Evolutionary conservation across 2,888 invertebrate genomes (phyloP).

Genomic region (Agrotis clavis): DNA sequence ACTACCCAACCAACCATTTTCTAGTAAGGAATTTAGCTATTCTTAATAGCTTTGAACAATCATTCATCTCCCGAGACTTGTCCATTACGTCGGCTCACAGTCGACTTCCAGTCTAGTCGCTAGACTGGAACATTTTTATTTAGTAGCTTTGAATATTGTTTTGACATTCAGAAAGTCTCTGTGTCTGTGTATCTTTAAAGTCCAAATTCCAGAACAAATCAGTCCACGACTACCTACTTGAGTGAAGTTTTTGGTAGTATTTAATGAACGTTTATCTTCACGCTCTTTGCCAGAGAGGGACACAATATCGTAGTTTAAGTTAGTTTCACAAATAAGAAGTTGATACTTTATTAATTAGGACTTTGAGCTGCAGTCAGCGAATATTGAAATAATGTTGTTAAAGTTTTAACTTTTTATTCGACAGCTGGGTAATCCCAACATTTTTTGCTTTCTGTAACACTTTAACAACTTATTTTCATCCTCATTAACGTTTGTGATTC

Average conservation of each 20-base stretch:
- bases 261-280: slow-evolving; percentile 55
- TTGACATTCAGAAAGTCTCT: background rate
- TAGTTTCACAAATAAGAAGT: slow-evolving; percentile 53
- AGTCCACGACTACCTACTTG: background rate
- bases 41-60: no score
- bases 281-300: slow-evolving; percentile 24
- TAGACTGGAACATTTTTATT: no score
- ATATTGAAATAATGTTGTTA: slow-evolving; percentile 18
- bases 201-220: slow-evolving; percentile 8
- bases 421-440: slow-evolving; percentile 15
- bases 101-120: no score
- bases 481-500: background rate
- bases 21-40: no score
- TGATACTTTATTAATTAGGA: slow-evolving; percentile 61
- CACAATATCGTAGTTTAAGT: slow-evolving; percentile 46
- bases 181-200: background rate
- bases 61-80: no score
- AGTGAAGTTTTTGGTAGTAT: slow-evolving; percentile 44
- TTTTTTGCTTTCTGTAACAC: background rate
- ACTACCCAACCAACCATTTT: no score
- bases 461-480: background rate
- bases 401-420: slow-evolving; percentile 28
- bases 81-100: no score
- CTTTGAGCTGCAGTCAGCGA: slow-evolving; percentile 47
- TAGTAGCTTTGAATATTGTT: background rate